Base-by-base conservation (phyloP, 2,888 invertebrate species). In the Automeris io region DNA sequence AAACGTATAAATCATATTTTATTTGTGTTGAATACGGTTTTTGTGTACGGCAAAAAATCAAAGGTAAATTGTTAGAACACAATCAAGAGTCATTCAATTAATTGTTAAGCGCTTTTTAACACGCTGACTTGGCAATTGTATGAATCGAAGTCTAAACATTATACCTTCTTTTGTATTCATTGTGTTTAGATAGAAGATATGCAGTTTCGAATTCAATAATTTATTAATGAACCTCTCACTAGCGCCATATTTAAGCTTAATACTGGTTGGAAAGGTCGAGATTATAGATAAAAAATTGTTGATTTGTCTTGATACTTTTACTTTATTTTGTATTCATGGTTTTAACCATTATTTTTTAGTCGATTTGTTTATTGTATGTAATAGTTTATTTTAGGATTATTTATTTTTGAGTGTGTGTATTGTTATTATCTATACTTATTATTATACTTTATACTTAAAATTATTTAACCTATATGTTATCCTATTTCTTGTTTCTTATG, bases 51-150 rank as follows among this genome's bases (percentile, higher is more conserved):
- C n/a, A 16, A 29, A 26, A 29, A 29, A 26, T 12, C 5, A 13
- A 26, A 26, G 13, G 12, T 7, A 26, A 26, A 37, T 31, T 37
- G 31, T 33, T 31, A 21, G 31, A 32, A 32, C 9, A 33, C 36
- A 40, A 40, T 40, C 36, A 40, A 40, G 33, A 9, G 19, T 40
- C 40, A 40, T 36, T 40, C 33, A 40, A 35, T 19, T 5, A 18
- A 11, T 29, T 29, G 29, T 29, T 29, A 29, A 18, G 24, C 33
- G 24, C 23, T 36, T 25, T 36, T 26, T 36, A 21, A 36, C 21
- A 26, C 16, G 40, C 36, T 37, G 40, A 40, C 40, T 40, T 6
- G 33, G 33, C 40, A 26, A 32, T 33, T 26, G 16, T 29, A 9
- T 32, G 19, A 29, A 18, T 35, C 18, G 18, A 11, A 35, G 36